Base-by-base conservation (phyloP, 1,140 invertebrate species). In the Eulimnadia texana region DNA sequence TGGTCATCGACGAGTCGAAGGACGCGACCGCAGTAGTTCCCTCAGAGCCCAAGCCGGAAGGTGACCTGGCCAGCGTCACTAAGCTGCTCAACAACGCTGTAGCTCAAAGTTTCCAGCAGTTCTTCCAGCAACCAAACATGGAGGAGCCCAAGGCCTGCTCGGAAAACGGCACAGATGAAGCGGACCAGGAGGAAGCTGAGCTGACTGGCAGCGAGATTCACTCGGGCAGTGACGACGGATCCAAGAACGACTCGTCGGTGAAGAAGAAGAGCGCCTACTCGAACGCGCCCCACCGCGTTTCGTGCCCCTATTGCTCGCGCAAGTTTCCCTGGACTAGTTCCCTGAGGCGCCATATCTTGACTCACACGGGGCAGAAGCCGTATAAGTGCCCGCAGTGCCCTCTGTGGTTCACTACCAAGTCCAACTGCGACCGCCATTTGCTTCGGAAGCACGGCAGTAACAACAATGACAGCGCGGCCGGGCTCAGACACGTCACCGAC, bases 271-370 rank as follows among this genome's bases (percentile, higher is more conserved):
- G 90, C n/a, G 93, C 93, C 0, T 96, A 97, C 70, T 93, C 90
- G 27, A 80, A 93, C 68, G 92, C 93, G 0, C 93, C 93, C 1
- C 93, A 96, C 70, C 80, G 92, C 50, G 89, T 80, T 20, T 66
- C 84, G 10, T 98, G 94, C 70, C 90, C 90, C 0, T 93, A 90
- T 68, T 98, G 94, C 71, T 79, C 84, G 53, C 79, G 93, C 24
- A 88, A 90, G 68, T 98, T 98, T 70, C 93, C 93, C 0, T 98
- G 94, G 94, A 88, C 87, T 2, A 94, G 90, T 13, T 96, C 93
- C 0, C 76, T 98, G 11, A 80, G 91, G 2, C 79, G 93, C 2
- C 93, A 97, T 71, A 87, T 96, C 24, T 78, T 93, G 0, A 95
- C 91, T 0, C 91, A 95, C 68, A 95, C 90, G 3, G 93, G 93